Evolutionary conservation across 2,113 vertebrate species (phyloP), one percentile per base, ranked within the genome.

Genomic region (Cebidichthys violaceus): DNA sequence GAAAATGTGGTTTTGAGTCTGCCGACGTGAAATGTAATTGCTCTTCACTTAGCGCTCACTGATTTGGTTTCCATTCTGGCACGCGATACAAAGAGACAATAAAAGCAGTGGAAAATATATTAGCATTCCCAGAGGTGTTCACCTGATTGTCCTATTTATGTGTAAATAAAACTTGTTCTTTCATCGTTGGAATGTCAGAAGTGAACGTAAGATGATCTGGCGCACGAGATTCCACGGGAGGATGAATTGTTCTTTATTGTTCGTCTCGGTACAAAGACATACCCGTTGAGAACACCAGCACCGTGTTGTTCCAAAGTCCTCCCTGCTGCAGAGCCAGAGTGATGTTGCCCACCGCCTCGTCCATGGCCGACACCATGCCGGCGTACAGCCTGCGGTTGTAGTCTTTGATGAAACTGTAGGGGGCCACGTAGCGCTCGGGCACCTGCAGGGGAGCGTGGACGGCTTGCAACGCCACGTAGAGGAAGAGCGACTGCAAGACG

Each of bases 231-330:
- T 47, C 24, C 1, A 33, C 20, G 15, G 15, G 45, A 52, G 33
- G 45, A 33, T 22, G 20, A 15, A 14, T 9, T 35, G 18, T 14
- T 47, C 43, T 6, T 47, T 20, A 43, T 66, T n/a, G 11, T 9
- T n/a, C 8, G 7, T 29, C 9, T 17, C 37, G 1, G 8, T 11
- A 17, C 15, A 4, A 35, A 54, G 35, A 54, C 68, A 2, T 91
- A 99, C 98, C 98, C 88, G 98, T 98, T 62, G 98, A 99, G 93
- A 99, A 99, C 77, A 99, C 80, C 29, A 99, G 92, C 81, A 99
- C 89, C 0, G 97, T 98, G 92, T 98, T 97, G 88, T 97, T 37
- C 98, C 98, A 99, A 24, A 99, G 95, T 50, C 96, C 97, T 0
- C 20, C 55, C n/a, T 86, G 86, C 85, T 92, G 94, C 84, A 99